Conservation (phyloP, 2,888 invertebrate genomes). For the Epirrhoe alternata region DNA sequence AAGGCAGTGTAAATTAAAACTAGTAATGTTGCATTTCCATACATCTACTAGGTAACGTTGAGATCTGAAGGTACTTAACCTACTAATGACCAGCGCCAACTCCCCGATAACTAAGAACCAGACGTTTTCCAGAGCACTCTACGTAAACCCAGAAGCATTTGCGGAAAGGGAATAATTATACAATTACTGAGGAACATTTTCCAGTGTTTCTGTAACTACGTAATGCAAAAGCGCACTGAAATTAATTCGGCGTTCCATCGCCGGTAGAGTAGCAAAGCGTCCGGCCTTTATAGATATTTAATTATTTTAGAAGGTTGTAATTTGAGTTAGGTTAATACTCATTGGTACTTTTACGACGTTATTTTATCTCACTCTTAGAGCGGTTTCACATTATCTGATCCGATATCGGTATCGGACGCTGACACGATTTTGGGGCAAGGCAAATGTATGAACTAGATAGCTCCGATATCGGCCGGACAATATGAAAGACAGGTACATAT, state of each 20-base stretch:
- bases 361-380: no score
- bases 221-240: constrained; percentile 64
- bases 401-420: no score
- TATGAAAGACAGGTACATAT: no score
- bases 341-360: no score
- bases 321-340: no score
- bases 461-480: no score
- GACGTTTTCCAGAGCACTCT: background rate
- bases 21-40: no score
- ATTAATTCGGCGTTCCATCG: constrained; percentile 66
- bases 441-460: no score
- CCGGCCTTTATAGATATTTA: constrained; percentile 3
- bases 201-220: constrained; percentile 31
- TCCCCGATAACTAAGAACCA: constrained; percentile 3
- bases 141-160: constrained; percentile 13
- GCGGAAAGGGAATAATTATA: constrained; percentile 28
- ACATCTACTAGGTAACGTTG: background rate
- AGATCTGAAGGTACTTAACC: background rate
- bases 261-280: constrained; percentile 3
- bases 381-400: no score
- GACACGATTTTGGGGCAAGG: no score
- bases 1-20: no score
- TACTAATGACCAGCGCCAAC: constrained; percentile 4
- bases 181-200: constrained; percentile 54
- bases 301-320: background rate